A percentile compares a stretch with the other conserved stretches of the same genome.
These are phyloP conservation scores for Trachythela sp. DNA, from an alignment of 64 coral and sea anemone species.

Conservation along the genomic window DNA sequence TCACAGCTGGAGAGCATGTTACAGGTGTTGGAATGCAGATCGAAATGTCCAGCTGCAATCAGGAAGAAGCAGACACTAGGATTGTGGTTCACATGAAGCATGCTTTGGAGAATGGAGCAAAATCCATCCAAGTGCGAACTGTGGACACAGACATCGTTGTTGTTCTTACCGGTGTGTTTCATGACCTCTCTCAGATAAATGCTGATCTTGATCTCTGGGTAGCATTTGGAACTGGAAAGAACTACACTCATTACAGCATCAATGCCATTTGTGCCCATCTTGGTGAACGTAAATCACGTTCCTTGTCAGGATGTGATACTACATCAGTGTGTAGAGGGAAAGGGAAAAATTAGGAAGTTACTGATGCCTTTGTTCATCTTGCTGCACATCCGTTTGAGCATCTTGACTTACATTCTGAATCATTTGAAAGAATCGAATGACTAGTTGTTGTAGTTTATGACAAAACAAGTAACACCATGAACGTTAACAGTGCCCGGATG, in stretches of 20 bases:
- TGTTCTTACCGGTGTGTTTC: slow-evolving; percentile 36
- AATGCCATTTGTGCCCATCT: slow-evolving; percentile 39
- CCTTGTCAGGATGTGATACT: slow-evolving; percentile 55
- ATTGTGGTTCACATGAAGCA: slow-evolving; percentile 53
- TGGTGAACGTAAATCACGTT: slow-evolving; percentile 16
- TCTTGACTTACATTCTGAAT: slow-evolving; percentile 26
- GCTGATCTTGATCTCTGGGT: slow-evolving; percentile 36
- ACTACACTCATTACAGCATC: slow-evolving; percentile 28
- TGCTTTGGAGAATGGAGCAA: neutral
- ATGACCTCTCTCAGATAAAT: neutral
- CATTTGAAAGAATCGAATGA: slow-evolving; percentile 48
- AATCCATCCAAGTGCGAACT: slow-evolving; percentile 33
- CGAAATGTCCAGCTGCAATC: neutral
- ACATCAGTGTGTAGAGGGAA: slow-evolving; percentile 42
- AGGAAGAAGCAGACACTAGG: slow-evolving; percentile 6
- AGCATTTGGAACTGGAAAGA: slow-evolving; percentile 43
- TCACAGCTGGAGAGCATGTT: neutral
- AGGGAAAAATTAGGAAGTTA: slow-evolving; percentile 36
- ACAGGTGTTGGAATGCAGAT: neutral
- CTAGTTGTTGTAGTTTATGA: slow-evolving; percentile 60
- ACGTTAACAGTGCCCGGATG: slow-evolving; percentile 46
- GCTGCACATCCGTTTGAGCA: slow-evolving; percentile 32
- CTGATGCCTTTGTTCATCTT: slow-evolving; percentile 10
- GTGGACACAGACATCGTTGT: slow-evolving; percentile 50
- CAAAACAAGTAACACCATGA: slow-evolving; percentile 39